These are phyloP conservation scores for Ataeniobius toweri DNA, from an alignment of 2,797 vertebrate species.

Conservation along the genomic window DNA sequence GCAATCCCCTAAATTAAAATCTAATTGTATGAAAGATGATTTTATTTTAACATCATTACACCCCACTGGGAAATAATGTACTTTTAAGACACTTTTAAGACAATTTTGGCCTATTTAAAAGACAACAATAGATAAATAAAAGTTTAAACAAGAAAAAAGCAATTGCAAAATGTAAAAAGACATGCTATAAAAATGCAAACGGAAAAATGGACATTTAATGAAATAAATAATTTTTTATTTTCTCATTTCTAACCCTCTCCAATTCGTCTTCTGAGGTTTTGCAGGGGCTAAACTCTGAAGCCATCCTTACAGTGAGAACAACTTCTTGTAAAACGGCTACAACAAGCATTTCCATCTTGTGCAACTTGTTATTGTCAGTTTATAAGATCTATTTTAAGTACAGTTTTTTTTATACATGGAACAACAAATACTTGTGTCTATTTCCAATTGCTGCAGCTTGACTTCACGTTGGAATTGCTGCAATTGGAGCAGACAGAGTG, in stretches of 20 bases:
- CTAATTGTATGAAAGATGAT: not conserved
- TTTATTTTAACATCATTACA: not conserved
- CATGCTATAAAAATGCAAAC: too few species aligned
- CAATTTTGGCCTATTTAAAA: not conserved
- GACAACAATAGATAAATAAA: not conserved
- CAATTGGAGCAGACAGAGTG: conserved; percentile 27
- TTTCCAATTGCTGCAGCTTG: conserved; percentile 2
- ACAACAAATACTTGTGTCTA: not conserved
- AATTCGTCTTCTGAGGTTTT: not conserved
- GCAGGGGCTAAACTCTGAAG: not conserved
- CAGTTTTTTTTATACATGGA: not conserved
- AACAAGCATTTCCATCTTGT: not conserved
- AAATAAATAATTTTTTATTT: not conserved
- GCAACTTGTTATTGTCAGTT: not conserved
- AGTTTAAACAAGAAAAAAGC: not conserved
- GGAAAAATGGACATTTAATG: too few species aligned
- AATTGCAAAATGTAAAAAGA: not conserved
- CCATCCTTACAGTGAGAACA: not conserved
- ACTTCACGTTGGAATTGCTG: conserved; percentile 3
- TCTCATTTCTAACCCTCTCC: not conserved
- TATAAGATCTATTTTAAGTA: not conserved
- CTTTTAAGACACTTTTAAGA: too few species aligned
- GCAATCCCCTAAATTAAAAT: not conserved
- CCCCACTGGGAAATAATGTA: too few species aligned
- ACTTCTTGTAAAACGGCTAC: not conserved